phyloP scores from a whole-genome alignment of 1,140 invertebrate genomes.

The Solen grandis region DNA sequence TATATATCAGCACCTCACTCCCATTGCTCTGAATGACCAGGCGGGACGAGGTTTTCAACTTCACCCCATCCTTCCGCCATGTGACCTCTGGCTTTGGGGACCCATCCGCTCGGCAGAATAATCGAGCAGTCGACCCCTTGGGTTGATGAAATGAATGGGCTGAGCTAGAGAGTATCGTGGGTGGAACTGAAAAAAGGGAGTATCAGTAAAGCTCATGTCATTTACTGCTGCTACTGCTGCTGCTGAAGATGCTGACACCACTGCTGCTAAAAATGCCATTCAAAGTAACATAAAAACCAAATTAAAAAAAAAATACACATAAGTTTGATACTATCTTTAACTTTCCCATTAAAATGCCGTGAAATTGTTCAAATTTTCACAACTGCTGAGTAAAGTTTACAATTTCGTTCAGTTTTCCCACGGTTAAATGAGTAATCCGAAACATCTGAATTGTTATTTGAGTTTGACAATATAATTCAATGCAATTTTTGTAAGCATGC shows the following conservation, averaged over 20 bases:
- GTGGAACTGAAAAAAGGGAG: slow-evolving; percentile 49
- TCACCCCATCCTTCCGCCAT: slow-evolving; percentile 50
- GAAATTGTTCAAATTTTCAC: too few relatives aligned
- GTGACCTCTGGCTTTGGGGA: slow-evolving; percentile 21
- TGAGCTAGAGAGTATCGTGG: slow-evolving; percentile 40
- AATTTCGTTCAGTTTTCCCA: too few relatives aligned
- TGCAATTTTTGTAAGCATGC: too few relatives aligned
- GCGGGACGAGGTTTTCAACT: background rate
- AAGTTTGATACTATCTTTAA: too few relatives aligned
- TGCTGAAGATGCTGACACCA: background rate
- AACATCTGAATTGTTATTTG: too few relatives aligned
- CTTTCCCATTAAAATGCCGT: too few relatives aligned
- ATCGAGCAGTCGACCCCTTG: background rate
- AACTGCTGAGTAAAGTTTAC: too few relatives aligned
- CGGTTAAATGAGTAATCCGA: too few relatives aligned
- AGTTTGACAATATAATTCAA: too few relatives aligned
- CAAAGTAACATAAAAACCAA: too few relatives aligned
- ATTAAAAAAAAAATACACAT: too few relatives aligned
- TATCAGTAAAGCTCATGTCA: background rate
- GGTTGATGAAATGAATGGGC: slow-evolving; percentile 49
- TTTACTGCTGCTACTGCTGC: background rate
- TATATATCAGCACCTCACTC: slow-evolving; percentile 40
- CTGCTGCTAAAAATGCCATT: too few relatives aligned
- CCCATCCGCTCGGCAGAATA: slow-evolving; percentile 33
- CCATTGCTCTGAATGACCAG: slow-evolving; percentile 14